A percentile compares a stretch with the other conserved stretches of the same genome.
phyloP scores from a whole-genome alignment of 2,888 invertebrate genomes.

The Dolichopus griseipennis region DNA sequence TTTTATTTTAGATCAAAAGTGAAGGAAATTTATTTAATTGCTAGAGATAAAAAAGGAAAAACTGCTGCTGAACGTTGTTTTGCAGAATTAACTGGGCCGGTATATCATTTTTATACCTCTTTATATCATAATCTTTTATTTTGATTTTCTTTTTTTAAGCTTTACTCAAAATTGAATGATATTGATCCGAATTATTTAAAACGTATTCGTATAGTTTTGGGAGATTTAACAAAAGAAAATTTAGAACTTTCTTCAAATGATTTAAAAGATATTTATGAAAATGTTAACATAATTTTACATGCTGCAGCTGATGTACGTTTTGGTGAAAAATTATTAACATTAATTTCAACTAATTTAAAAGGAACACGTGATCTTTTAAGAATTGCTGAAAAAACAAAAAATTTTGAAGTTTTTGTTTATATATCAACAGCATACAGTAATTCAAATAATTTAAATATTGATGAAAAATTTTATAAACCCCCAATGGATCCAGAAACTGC shows the following conservation, averaged over 20 bases:
- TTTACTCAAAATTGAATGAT: slow-evolving; percentile 19
- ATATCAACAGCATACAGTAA: slow-evolving; percentile 31
- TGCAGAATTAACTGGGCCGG: slow-evolving; percentile 21
- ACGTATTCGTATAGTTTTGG: slow-evolving; percentile 26
- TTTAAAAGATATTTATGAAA: slow-evolving; percentile 22
- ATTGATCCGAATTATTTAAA: slow-evolving; percentile 23
- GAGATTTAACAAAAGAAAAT: slow-evolving; percentile 23
- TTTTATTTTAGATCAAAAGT: slow-evolving; percentile 22
- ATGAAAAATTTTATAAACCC: slow-evolving; percentile 28
- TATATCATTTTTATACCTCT: slow-evolving; percentile 11
- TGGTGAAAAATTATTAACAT: slow-evolving; percentile 25
- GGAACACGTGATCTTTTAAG: slow-evolving; percentile 28
- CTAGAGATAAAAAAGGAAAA: slow-evolving; percentile 24
- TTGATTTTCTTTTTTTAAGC: slow-evolving; percentile 14
- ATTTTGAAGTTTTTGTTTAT: slow-evolving; percentile 26
- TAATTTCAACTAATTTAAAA: slow-evolving; percentile 26
- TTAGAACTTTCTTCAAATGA: slow-evolving; percentile 25
- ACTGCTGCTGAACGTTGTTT: slow-evolving; percentile 21
- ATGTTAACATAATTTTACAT: slow-evolving; percentile 28
- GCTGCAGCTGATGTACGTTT: slow-evolving; percentile 30
- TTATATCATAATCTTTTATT: too few relatives aligned
- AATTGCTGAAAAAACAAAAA: slow-evolving; percentile 24
- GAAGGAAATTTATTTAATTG: slow-evolving; percentile 23
- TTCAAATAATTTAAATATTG: slow-evolving; percentile 19
- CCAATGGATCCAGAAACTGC: slow-evolving; percentile 26